Conservation (phyloP, 2,888 invertebrate genomes). For the Endotricha flammealis region DNA sequence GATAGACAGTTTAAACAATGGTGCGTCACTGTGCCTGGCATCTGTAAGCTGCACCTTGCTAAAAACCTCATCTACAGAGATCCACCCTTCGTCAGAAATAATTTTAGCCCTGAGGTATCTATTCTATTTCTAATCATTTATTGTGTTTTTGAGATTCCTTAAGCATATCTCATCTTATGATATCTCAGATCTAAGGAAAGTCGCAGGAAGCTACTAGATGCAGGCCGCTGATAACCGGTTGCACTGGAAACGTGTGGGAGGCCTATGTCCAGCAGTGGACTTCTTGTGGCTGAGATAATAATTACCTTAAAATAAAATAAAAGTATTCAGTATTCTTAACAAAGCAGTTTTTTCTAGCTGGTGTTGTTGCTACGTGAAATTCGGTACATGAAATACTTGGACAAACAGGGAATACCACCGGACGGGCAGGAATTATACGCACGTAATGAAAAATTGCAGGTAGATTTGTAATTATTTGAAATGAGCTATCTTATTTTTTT, state of each 20-base stretch:
- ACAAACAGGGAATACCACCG: slow-evolving; percentile 79
- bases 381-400: slow-evolving; percentile 84
- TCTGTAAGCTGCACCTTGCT: slow-evolving; percentile 80
- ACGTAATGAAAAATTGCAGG: slow-evolving; percentile 83
- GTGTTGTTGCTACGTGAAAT: slow-evolving; percentile 88
- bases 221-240: no score
- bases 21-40: slow-evolving; percentile 81
- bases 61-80: slow-evolving; percentile 80
- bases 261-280: no score
- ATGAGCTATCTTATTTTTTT: no score
- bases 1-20: slow-evolving; percentile 82
- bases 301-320: no score
- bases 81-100: slow-evolving; percentile 77
- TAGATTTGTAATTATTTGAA: slow-evolving; percentile 24
- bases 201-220: no score
- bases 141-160: no score
- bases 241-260: no score
- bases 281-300: no score
- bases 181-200: no score
- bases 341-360: slow-evolving; percentile 75
- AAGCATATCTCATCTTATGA: no score
- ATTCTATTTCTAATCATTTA: no score
- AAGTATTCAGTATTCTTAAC: no score
- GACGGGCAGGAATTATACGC: slow-evolving; percentile 81
- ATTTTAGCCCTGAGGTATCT: slow-evolving; percentile 81